Evolutionary conservation across 2,113 vertebrate genomes (phyloP), one percentile per base, ranked within the genome.

Genomic region (Suncus etruscus): DNA sequence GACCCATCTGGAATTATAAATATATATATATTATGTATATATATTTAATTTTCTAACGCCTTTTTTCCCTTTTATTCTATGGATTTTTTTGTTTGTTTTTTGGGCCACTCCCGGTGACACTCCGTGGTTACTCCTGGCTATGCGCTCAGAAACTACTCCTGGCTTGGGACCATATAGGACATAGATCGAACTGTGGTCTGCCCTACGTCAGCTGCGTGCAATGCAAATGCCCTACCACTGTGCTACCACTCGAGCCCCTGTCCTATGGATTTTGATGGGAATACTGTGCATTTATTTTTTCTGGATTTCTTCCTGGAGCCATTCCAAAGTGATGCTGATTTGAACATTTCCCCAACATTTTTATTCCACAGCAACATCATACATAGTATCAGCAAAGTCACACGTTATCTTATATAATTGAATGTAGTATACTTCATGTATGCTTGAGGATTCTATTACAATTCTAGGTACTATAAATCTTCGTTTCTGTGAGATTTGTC

Each of bases 401-500:
- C 7, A 86, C 31, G 24, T 32, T n/a, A 58, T 24, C 0, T 48
- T 79, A 80, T 84, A 8, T 51, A 84, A 58, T 79, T 70, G 6
- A 27, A 76, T 47, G 14, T 69, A 48, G 1, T n/a, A 48, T 86
- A 58, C 79, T 87, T 72, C 50, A 47, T 66, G 3, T 70, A 61
- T 16, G 45, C 68, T 51, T 75, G 50, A 75, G 25, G 65, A 6
- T 75, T 86, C 47, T 65, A 22, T 50, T 68, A 50, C 11, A 54
- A 79, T 83, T 83, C n/a, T 61, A 76, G 78, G 3, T 86, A 85
- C 22, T 87, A 0, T 75, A 77, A 77, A 74, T 75, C 22, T 91
- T 89, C 50, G 89, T 1, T 91, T 27, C 25, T 50, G 1, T 75
- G 29, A 78, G 83, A 83, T 70, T 47, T 70, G 11, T 12, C 51